A percentile compares a stretch with the other conserved stretches of the same genome.
Evolutionary conservation across 2,888 invertebrate genomes (phyloP).

Genomic region (Bhutanitis thaidina): DNA sequence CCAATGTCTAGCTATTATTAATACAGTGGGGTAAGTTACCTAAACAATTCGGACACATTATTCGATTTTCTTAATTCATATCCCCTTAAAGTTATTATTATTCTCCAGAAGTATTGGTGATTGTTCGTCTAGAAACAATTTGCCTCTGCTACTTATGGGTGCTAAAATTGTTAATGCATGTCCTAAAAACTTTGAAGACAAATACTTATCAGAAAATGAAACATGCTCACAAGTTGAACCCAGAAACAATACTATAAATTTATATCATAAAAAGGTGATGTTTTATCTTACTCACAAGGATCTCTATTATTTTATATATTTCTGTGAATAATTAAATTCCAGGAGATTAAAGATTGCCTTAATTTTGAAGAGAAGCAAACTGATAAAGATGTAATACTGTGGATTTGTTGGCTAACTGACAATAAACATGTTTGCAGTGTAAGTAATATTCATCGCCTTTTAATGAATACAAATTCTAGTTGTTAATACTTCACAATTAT

Average conservation of each 20-base stretch:
- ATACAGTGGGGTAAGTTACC: constrained; percentile 7
- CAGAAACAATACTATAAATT: neutral
- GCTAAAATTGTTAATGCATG: constrained; percentile 1
- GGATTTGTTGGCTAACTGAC: constrained; percentile 37
- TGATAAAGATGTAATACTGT: constrained; percentile 33
- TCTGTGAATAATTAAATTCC: neutral
- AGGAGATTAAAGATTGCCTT: neutral
- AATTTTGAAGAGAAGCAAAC: constrained; percentile 2
- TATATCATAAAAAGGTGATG: neutral
- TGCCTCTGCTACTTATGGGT: constrained; percentile 9
- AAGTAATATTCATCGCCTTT: constrained; percentile 10
- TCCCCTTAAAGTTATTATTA: no score
- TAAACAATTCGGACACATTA: neutral
- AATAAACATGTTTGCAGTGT: constrained; percentile 30
- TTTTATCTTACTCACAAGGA: neutral
- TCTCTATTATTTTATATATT: no score
- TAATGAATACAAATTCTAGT: no score
- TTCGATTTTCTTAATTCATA: neutral
- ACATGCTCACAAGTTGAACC: neutral
- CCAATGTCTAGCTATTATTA: constrained; percentile 28
- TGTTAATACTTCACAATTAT: no score
- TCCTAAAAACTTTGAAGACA: neutral
- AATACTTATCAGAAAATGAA: neutral
- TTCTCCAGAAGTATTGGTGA: no score
- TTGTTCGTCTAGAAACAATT: neutral